These are phyloP conservation scores for Sarcophaga variegata DNA, from an alignment of 2,888 invertebrate genomes.

Conservation along the genomic window DNA sequence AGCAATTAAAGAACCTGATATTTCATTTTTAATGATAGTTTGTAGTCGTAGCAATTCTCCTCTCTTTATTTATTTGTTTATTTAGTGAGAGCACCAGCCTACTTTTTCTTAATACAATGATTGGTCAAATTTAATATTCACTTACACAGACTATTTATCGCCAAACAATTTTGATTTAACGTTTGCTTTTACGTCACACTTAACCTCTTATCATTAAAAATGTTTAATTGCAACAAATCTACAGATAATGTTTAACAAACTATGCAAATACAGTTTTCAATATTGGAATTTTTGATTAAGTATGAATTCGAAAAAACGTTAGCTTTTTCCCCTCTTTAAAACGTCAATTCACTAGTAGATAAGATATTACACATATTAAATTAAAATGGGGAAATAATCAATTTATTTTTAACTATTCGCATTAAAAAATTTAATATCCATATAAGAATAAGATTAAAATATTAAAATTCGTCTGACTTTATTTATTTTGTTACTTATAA, in stretches of 20 bases:
- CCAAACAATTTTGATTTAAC: slow-evolving; percentile 29
- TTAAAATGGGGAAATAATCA: neutral
- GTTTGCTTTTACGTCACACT: neutral
- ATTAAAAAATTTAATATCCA: too few relatives aligned
- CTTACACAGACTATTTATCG: neutral
- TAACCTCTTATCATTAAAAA: slow-evolving; percentile 10
- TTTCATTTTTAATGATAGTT: slow-evolving; percentile 12
- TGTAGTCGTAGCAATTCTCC: slow-evolving; percentile 11
- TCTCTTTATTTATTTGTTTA: slow-evolving; percentile 21
- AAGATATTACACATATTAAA: neutral
- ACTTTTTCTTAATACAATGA: slow-evolving; percentile 15
- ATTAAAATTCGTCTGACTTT: neutral
- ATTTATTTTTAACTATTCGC: neutral
- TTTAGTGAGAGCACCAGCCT: slow-evolving; percentile 23
- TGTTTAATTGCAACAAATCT: neutral
- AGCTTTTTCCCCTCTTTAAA: too few relatives aligned
- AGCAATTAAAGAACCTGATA: slow-evolving; percentile 29
- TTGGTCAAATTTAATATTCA: slow-evolving; percentile 7
- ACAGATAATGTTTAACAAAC: neutral
- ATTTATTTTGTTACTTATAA: too few relatives aligned
- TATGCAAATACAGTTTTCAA: neutral
- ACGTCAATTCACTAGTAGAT: neutral
- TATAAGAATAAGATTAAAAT: neutral
- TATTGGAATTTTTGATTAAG: neutral
- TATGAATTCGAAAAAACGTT: too few relatives aligned